Evolutionary conservation across 2,888 invertebrate species (phyloP), one percentile per base, ranked within the genome.

Genomic region (Andricus quercusramuli): DNA sequence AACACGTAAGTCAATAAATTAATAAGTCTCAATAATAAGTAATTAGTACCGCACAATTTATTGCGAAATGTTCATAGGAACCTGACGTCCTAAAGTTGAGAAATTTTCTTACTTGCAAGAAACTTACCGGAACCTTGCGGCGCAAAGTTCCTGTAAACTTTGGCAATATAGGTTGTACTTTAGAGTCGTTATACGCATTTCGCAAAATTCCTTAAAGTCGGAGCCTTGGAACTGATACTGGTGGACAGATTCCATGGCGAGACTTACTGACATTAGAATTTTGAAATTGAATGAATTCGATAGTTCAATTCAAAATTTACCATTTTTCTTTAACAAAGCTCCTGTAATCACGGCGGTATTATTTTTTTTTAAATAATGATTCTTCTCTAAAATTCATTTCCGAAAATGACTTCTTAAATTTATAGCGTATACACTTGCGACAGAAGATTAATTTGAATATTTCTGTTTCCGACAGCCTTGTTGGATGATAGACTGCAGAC

Each of bases 401-500:
- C 13, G 13, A 22, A 25, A 25, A 22, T 17, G 17, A 25, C 25
- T 62, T 25, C 6, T 22, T n/a, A 62, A 62, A 15, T 15, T 62
- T 62, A 11, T 11, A 22, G 25, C 13, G 25, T 25, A 62, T 15
- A 25, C 25, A 15, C 17, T 62, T 62, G 15, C 13, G 13, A 3
- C 6, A 62, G 22, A 9, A 62, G 25, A 15, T 25, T 62, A 22
- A 62, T 62, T 56, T 37, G 6, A n/a, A 2, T 5, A 22, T 44
- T 25, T n/a, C 32, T 13, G 51, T 44, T 79, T 81, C 80, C 64
- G 56, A 77, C 82, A 90, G 89, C 89, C 78, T 84, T 95, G 66
- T 93, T 96, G 20, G 96, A 96, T 88, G 96, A 96, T 87, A 93
- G 96, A 84, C 95, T 96, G 94, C 94, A 95, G 85, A 95, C 95